Evolutionary conservation across 2,888 invertebrate genomes (phyloP), one percentile per base, ranked within the genome.

Genomic region (Clanis bilineata): DNA sequence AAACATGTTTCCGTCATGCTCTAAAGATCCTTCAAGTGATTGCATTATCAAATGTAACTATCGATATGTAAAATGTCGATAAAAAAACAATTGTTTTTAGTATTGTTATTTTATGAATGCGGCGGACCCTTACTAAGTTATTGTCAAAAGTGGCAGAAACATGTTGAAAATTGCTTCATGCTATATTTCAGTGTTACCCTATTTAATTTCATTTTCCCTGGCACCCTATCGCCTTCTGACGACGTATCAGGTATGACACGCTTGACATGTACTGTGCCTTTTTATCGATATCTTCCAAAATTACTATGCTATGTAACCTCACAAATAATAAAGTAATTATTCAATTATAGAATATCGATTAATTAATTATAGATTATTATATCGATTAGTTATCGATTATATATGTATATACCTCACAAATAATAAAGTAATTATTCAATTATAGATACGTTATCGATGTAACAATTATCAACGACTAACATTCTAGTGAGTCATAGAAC

Each of bases 1-100:
- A 71, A 77, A 77, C 80, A 80, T 85, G 80, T 84, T 86, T 85
- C 86, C 74, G 77, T 80, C 73, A 67, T 69, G 25, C 58, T 47
- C n/a, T 41, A 28, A 18, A 18, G 15, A 9, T n/a, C 5, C 1
- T 9, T 18, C 28, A 9, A 3, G 6, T 12, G 1, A 0, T 12
- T 7, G 12, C 22, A 12, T 12, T 22, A 12, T 3, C 1, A 23
- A 23, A 23, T 32, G 9, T 4, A 18, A 15, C 18, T 32, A 32
- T 51, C 32, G 51, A 51, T 51, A 32, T 32, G 9, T 9, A 7
- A 32, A 32, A 32, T 32, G 12, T 18, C 32, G 32, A 51, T 32
- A 51, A 18, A 51, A 6, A 15, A 6, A 15, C 3, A 3, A 1
- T 12, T 38, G 4, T 12, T 3, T 38, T 38, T 2, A 1, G 3